These are phyloP conservation scores for Coracias cyanogaster DNA, from an alignment of 2,797 vertebrate genomes.

Conservation along the genomic window DNA sequence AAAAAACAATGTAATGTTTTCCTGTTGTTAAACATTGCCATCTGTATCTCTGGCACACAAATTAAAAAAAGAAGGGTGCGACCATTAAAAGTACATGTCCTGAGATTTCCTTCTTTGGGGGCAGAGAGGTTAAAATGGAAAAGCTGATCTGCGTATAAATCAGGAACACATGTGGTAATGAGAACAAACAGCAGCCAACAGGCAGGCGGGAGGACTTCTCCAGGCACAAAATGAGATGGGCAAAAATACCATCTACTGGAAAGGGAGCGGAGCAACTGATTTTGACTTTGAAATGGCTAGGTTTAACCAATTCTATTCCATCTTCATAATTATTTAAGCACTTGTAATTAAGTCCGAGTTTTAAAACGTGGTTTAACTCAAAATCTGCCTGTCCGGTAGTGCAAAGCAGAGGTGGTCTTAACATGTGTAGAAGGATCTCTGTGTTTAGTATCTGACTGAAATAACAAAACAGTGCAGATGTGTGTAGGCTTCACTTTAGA, in stretches of 20 bases:
- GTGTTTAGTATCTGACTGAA: not conserved
- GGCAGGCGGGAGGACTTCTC: constrained; percentile 12
- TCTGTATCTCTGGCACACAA: constrained; percentile 61
- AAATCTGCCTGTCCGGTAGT: not conserved
- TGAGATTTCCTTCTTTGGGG: constrained; percentile 66
- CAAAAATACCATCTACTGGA: constrained; percentile 21
- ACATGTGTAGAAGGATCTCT: not conserved
- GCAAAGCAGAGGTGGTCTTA: not conserved
- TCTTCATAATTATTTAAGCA: not conserved
- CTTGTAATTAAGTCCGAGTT: not conserved
- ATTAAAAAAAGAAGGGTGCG: constrained; percentile 65
- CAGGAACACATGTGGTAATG: constrained; percentile 58
- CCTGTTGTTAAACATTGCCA: constrained; percentile 67
- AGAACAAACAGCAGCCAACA: constrained; percentile 63
- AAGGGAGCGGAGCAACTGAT: not conserved
- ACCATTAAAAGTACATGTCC: constrained; percentile 54
- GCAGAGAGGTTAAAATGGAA: constrained; percentile 66
- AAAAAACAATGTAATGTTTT: constrained; percentile 61
- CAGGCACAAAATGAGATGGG: not conserved
- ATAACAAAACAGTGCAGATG: not conserved
- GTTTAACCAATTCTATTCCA: not conserved
- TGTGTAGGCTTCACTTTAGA: not conserved
- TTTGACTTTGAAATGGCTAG: not conserved
- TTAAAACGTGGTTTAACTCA: not conserved
- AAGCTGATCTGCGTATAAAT: constrained; percentile 49